Evolutionary conservation across 92 coral and sea anemone genomes (phyloP), one percentile per base, ranked within the genome.

Genomic region (Muricea muricata): DNA sequence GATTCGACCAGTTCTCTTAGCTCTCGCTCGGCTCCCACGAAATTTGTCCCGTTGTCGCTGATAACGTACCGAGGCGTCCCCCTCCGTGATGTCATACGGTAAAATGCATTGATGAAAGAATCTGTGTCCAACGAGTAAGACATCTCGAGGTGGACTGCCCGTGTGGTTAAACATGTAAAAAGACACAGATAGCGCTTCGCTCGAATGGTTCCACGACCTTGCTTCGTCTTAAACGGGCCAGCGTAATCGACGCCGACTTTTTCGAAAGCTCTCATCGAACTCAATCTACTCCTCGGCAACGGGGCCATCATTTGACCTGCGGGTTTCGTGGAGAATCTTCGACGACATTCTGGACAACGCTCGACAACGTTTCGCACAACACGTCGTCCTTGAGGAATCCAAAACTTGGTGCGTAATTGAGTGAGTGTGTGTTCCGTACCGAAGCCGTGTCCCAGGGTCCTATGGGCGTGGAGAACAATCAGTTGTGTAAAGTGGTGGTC

Each of bases 231-330:
- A 42, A 26, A 89, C 15, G 92, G 92, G 0, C 89, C 86, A 2
- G 39, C 89, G n/a, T 77, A 89, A 34, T 85, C 92, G 88, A 87
- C n/a, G n/a, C n/a, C n/a, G n/a, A n/a, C n/a, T n/a, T n/a, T n/a
- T n/a, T n/a, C n/a, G n/a, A n/a, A n/a, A 7, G 90, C 90, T 87
- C 80, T 86, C 82, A 86, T 86, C 71, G n/a, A 85, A 87, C 7
- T 73, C 60, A 41, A 70, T 39, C 33, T 58, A 83, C 50, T 75
- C 85, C 60, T 70, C 69, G 24, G 73, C 81, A n/a, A n/a, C n/a
- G n/a, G n/a, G n/a, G n/a, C n/a, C n/a, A n/a, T n/a, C n/a, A n/a
- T n/a, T n/a, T n/a, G n/a, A n/a, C n/a, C n/a, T n/a, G n/a, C n/a
- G n/a, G n/a, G n/a, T n/a, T n/a, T n/a, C n/a, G n/a, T n/a, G n/a